Conservation (phyloP, 2,113 vertebrate genomes). For the Zosterops pallidus region DNA sequence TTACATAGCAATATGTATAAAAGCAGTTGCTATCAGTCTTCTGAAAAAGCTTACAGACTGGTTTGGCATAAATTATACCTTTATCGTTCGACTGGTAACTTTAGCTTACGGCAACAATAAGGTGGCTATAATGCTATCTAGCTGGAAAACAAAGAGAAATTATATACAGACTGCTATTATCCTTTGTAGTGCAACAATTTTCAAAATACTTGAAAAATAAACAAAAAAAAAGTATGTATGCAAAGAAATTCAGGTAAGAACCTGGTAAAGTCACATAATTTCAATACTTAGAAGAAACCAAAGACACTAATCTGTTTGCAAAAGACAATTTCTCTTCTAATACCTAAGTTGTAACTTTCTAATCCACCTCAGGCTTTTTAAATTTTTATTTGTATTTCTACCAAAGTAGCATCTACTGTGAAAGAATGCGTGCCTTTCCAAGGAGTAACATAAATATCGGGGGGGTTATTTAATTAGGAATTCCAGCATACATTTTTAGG, state of each 20-base stretch:
- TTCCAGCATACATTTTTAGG: slow-evolving; percentile 43
- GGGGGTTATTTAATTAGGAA: slow-evolving; percentile 49
- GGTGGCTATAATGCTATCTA: slow-evolving; percentile 13
- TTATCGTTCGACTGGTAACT: slow-evolving; percentile 52
- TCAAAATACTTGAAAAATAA: slow-evolving; percentile 19
- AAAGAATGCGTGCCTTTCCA: not conserved
- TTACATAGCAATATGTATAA: slow-evolving; percentile 70
- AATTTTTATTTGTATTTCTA: not conserved
- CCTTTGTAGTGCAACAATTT: not conserved
- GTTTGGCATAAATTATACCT: slow-evolving; percentile 66
- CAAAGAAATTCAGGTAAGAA: not conserved
- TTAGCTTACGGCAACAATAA: slow-evolving; percentile 49
- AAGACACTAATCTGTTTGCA: not conserved
- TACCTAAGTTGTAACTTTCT: not conserved
- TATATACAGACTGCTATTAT: not conserved
- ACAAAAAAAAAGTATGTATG: not conserved
- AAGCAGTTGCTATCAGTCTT: slow-evolving; percentile 69
- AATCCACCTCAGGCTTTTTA: not conserved
- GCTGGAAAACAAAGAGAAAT: not conserved
- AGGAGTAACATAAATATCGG: not conserved
- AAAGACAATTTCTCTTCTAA: not conserved
- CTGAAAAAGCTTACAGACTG: slow-evolving; percentile 62
- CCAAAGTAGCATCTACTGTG: not conserved
- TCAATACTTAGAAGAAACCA: not conserved
- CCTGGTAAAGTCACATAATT: not conserved